Conservation (phyloP, 2,797 vertebrate genomes). For the Sebastes trivittatus region DNA sequence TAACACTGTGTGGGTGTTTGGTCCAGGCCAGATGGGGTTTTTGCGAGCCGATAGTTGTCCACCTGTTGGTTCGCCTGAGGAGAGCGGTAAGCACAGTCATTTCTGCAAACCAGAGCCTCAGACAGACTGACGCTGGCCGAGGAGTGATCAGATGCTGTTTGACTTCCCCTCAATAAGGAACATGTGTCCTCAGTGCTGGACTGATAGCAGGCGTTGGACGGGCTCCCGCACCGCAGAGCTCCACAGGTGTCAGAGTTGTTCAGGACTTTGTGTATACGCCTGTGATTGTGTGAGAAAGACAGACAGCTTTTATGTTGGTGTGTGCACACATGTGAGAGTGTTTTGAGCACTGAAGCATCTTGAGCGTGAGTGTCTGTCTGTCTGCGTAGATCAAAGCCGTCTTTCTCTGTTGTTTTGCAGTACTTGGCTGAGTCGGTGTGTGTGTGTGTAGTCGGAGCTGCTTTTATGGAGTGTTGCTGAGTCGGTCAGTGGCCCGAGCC, state of each 20-base stretch:
- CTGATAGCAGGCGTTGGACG: conserved; percentile 57
- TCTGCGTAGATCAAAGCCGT: conserved; percentile 62
- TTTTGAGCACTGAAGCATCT: conserved; percentile 44
- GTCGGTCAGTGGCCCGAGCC: conserved; percentile 39
- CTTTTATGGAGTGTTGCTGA: conserved; percentile 74
- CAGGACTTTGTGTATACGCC: conserved; percentile 23
- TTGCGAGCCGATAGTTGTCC: conserved; percentile 40
- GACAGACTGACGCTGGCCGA: conserved; percentile 74
- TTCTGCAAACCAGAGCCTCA: conserved; percentile 61
- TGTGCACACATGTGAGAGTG: conserved; percentile 25
- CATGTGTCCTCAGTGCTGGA: conserved; percentile 64
- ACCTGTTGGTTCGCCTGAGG: conserved; percentile 62
- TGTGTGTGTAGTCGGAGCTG: conserved; percentile 9
- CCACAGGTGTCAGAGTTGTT: conserved; percentile 69
- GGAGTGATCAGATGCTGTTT: conserved; percentile 68
- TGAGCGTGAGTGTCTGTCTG: conserved; percentile 40
- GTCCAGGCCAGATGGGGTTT: conserved; percentile 41
- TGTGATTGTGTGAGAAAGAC: conserved; percentile 37
- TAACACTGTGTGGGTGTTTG: conserved; percentile 2
- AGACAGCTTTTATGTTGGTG: conserved; percentile 21
- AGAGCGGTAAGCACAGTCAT: conserved; percentile 31
- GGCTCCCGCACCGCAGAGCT: conserved; percentile 47
- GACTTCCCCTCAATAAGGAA: conserved; percentile 71
- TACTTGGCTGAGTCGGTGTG: conserved; percentile 48
- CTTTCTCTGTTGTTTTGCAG: conserved; percentile 50